Base-by-base conservation (phyloP, 2,888 invertebrate genomes). In the Pachliopta kotzebuea region DNA sequence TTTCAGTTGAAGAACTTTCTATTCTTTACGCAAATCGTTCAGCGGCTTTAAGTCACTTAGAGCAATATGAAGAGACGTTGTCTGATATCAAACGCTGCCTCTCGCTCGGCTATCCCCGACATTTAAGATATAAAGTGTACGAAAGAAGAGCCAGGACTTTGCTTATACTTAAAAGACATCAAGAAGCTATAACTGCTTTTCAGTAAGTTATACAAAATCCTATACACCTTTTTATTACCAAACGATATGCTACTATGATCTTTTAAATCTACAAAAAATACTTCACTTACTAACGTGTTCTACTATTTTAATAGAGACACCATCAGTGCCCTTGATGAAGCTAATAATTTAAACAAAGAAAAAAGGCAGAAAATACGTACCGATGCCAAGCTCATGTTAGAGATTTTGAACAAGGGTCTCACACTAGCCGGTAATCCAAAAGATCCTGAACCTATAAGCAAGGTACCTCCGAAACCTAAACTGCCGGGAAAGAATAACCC, bases 11-110 rank as follows among this genome's bases (percentile, higher is more conserved):
- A 70, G 94, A 96, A 62, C 80, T 95, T 4, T 92, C 96, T 0
- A 93, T 96, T 52, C 89, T 96, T 7, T 88, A 95, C 70, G 96
- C 96, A 0, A 97, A 97, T 81, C 93, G 97, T 14, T 97, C 97
- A 37, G 97, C 97, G 0, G 93, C 95, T 0, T 90, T 96, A 49
- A 96, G 95, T 75, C 96, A 96, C 75, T 81, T 96, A 79, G 90
- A 94, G 67, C 93, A 94, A 69, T 94, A 93, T 76, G 93, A 95
- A 69, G 92, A 94, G 56, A 93, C 95, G 0, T 79, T 97, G 50
- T 88, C 93, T 11, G 97, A 97, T 75, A 94, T 96, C n/a, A 90
- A 94, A 58, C 92, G 95, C 63, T 94, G 95, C 18, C 78, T 95
- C 1, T 84, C 93, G 14, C 80, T 93, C 6, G 94, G 93, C 14